A percentile compares a stretch with the other conserved stretches of the same genome.
phyloP scores from a whole-genome alignment of 2,888 invertebrate genomes.

The Brachyptera putata region DNA sequence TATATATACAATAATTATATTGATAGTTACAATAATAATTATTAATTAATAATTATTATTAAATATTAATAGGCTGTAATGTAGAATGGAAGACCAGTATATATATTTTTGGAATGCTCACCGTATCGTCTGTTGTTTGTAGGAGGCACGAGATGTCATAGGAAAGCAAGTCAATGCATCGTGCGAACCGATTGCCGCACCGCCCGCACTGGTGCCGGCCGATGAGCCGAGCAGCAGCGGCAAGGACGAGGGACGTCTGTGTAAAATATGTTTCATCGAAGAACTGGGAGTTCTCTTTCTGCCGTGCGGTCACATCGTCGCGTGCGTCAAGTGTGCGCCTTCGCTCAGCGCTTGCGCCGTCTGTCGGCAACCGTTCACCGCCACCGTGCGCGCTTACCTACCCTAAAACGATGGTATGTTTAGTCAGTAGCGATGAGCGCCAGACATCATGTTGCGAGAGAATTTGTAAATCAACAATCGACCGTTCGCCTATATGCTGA shows the following conservation, averaged over 20 bases:
- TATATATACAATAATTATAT: no score
- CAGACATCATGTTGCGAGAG: no score
- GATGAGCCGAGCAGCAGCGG: conserved; percentile 29
- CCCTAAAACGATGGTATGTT: no score
- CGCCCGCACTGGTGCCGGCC: neutral
- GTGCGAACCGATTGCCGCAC: neutral
- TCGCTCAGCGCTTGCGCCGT: conserved; percentile 82
- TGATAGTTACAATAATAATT: no score
- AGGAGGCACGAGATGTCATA: conserved; percentile 42
- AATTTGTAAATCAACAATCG: no score
- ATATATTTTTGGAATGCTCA: no score
- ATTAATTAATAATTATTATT: no score
- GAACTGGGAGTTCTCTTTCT: conserved; percentile 88
- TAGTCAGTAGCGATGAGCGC: no score
- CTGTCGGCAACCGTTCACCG: conserved; percentile 72
- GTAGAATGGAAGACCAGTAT: no score
- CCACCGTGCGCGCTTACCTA: conserved; percentile 61
- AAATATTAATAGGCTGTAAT: no score
- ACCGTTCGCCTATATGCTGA: no score
- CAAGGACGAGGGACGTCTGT: conserved; percentile 55
- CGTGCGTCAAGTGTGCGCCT: conserved; percentile 87
- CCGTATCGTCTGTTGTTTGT: conserved; percentile 33
- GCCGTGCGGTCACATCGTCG: conserved; percentile 92
- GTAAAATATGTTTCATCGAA: conserved; percentile 88
- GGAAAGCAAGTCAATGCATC: conserved; percentile 18